phyloP scores from a whole-genome alignment of 2,113 vertebrate species.

The Eptatretus burgeri region DNA sequence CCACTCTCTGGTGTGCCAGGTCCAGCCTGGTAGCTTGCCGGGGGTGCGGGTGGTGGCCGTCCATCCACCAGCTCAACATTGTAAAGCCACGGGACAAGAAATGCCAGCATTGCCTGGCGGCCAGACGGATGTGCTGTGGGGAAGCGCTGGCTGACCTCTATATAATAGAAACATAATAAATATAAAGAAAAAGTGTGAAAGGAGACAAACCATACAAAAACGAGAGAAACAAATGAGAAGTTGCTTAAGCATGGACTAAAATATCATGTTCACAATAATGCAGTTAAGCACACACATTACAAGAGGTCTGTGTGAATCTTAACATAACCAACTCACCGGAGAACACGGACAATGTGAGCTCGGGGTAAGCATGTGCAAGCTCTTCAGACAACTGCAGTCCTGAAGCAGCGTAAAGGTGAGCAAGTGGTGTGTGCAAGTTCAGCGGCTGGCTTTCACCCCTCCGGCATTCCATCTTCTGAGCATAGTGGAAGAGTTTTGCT shows the following conservation, averaged over 20 bases:
- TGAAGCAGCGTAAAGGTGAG: constrained; percentile 71
- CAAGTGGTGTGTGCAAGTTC: constrained; percentile 52
- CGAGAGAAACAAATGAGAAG: no score
- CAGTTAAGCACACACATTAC: background rate
- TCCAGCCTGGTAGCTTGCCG: constrained; percentile 26
- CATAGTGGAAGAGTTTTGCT: constrained; percentile 92
- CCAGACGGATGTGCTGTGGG: constrained; percentile 77
- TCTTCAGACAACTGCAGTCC: constrained; percentile 93
- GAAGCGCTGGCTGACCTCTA: constrained; percentile 93
- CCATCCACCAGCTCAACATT: constrained; percentile 78
- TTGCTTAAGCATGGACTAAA: background rate
- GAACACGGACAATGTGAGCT: constrained; percentile 76
- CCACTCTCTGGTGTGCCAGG: no score
- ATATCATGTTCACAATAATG: background rate
- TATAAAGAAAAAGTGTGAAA: background rate
- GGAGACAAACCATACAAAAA: no score
- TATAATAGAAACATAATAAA: constrained; percentile 7
- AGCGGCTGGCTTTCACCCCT: constrained; percentile 42
- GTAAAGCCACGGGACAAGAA: constrained; percentile 93
- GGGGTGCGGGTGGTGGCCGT: constrained; percentile 27
- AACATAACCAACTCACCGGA: constrained; percentile 29
- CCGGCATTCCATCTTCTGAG: constrained; percentile 85
- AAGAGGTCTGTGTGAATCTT: background rate
- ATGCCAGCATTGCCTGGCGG: constrained; percentile 85
- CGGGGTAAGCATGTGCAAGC: constrained; percentile 69